These are phyloP conservation scores for Cydia splendana DNA, from an alignment of 1,140 invertebrate species.

Conservation along the genomic window DNA sequence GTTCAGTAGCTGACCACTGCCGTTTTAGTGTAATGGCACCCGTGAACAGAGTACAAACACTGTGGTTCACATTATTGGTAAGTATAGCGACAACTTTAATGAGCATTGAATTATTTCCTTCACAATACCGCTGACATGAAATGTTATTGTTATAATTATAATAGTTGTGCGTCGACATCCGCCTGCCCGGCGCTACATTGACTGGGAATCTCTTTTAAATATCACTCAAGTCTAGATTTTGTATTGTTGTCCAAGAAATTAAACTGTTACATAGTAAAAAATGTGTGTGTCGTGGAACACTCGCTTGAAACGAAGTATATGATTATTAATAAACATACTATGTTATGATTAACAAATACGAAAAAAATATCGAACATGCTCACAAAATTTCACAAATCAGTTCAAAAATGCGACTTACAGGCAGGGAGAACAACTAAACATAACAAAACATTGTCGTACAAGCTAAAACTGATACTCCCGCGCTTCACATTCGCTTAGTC, in stretches of 20 bases:
- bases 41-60: constrained; percentile 71
- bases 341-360: too few species aligned
- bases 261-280: neutral
- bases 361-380: too few species aligned
- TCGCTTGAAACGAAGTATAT: too few species aligned
- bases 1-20: constrained; percentile 35
- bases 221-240: constrained; percentile 34
- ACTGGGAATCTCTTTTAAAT: neutral
- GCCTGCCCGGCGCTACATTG: constrained; percentile 15
- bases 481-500: too few species aligned
- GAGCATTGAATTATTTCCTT: constrained; percentile 23
- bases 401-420: too few species aligned
- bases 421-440: too few species aligned
- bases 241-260: constrained; percentile 40
- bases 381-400: too few species aligned
- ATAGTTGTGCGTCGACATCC: constrained; percentile 15
- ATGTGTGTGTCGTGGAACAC: neutral
- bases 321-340: too few species aligned
- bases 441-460: too few species aligned
- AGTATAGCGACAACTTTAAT: constrained; percentile 49
- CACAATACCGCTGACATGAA: constrained; percentile 2
- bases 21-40: constrained; percentile 35
- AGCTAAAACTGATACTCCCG: too few species aligned
- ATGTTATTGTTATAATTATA: constrained; percentile 4
- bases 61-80: constrained; percentile 64